A percentile compares a stretch with the other conserved stretches of the same genome.
These are phyloP conservation scores for Heterotilapia buettikoferi DNA, from an alignment of 2,113 vertebrate genomes.

Conservation along the genomic window DNA sequence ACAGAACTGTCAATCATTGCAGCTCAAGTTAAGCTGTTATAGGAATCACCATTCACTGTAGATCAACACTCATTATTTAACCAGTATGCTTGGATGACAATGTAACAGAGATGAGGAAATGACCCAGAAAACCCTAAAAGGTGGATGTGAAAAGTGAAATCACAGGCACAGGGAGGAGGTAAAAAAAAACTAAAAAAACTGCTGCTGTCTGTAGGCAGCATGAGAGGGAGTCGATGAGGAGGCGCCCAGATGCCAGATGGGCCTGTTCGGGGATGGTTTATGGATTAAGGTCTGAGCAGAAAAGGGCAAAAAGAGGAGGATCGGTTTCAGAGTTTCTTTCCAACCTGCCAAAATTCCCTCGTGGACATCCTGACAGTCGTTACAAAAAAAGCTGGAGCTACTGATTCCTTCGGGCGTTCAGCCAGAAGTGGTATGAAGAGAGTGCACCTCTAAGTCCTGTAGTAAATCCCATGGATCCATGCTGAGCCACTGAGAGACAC, in stretches of 20 bases:
- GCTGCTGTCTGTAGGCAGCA: background rate
- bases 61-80: background rate
- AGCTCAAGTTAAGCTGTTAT: background rate
- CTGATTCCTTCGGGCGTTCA: slow-evolving; percentile 53
- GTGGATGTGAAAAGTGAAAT: slow-evolving; percentile 34
- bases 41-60: background rate
- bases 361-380: slow-evolving; percentile 41
- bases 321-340: slow-evolving; percentile 65
- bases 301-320: slow-evolving; percentile 35
- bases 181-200: background rate
- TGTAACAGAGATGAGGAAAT: background rate
- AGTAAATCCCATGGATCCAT: slow-evolving; percentile 51
- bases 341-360: slow-evolving; percentile 57
- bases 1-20: background rate
- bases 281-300: slow-evolving; percentile 60
- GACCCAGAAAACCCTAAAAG: background rate
- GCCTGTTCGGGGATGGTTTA: slow-evolving; percentile 50
- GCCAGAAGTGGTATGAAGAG: slow-evolving; percentile 51
- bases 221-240: slow-evolving; percentile 17
- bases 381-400: slow-evolving; percentile 23
- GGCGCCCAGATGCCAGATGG: slow-evolving; percentile 43
- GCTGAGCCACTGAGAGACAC: slow-evolving; percentile 52
- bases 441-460: slow-evolving; percentile 51
- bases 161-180: background rate
- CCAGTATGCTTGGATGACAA: background rate